Base-by-base conservation (phyloP, 2,113 vertebrate species). In the Zosterops borbonicus region DNA sequence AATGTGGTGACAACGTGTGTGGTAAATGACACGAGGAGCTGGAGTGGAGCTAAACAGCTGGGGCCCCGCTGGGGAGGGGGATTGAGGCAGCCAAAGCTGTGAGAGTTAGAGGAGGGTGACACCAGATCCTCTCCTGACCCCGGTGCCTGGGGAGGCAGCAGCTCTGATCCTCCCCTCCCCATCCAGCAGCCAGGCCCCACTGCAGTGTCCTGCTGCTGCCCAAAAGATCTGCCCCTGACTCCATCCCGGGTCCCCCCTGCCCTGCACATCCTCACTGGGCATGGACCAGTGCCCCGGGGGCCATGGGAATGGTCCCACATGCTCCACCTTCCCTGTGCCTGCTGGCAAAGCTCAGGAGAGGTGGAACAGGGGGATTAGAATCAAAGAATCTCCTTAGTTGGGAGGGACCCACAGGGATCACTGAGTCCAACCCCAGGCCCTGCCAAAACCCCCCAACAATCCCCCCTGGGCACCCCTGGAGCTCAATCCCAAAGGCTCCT, bases 121-220 rank as follows among this genome's bases (percentile, higher is more conserved):
- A 25, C 9, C 0, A 0, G 14, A 69, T 53, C 44, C 4, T 1
- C 47, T 62, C 9, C 60, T 0, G 9, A 22, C 15, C 49, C 60
- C 0, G 0, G 39, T 2, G 14, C 44, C 39, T 14, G 27, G 14
- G 47, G 18, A 41, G 65, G 53, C 25, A 35, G 62, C 3, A 25
- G 39, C 35, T 28, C 76, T 29, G 63, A 24, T 69, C 64, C 46
- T 63, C 18, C 28, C 27, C 42, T 65, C 22, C 65, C 75, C 1
- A 0, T 20, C 35, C 39, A 16, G 53, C 7, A 4, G 25, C 14
- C 47, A 7, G 8, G 15, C 52, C 62, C 35, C 6, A 1, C 11
- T 4, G 1, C 0, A 4, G 46, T 42, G 73, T 20, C 60, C 49
- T 69, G 41, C 47, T 83, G 71, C 80, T 80, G 58, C 53, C 63